Evolutionary conservation across 1,140 invertebrate species (phyloP).

Genomic region (Protaetia brevitarsis): DNA sequence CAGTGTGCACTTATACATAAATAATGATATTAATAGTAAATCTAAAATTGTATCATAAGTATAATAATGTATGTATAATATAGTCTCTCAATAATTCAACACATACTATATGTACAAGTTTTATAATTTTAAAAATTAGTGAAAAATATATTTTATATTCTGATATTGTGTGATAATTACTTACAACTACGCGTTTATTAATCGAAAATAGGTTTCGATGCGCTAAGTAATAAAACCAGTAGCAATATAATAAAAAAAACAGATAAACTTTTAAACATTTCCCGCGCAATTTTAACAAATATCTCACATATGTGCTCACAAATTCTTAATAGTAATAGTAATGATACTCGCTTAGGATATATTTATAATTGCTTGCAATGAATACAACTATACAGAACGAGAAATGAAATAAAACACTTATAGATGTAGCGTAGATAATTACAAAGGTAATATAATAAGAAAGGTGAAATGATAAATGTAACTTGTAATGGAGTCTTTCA

Average conservation of each 20-base stretch:
- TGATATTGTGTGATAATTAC: slow-evolving; percentile 16
- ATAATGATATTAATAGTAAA: background rate
- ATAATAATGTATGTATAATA: slow-evolving; percentile 12
- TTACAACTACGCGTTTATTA: slow-evolving; percentile 6
- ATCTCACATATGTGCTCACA: too few species aligned
- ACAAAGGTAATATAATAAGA: too few species aligned
- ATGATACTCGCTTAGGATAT: too few species aligned
- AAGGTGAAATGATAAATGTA: too few species aligned
- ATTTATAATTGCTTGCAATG: too few species aligned
- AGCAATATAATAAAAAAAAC: background rate
- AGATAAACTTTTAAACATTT: background rate
- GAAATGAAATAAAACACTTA: too few species aligned
- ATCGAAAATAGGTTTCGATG: background rate
- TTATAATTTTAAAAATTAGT: slow-evolving; percentile 22
- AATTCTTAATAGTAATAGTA: too few species aligned
- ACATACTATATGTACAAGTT: slow-evolving; percentile 17
- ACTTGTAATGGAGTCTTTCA: too few species aligned
- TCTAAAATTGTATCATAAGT: background rate
- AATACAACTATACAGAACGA: too few species aligned
- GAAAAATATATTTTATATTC: slow-evolving; percentile 16
- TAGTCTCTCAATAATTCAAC: slow-evolving; percentile 14
- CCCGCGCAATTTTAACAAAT: too few species aligned
- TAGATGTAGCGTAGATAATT: too few species aligned
- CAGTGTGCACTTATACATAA: too few species aligned
- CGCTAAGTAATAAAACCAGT: background rate